Percentiles rank a stretch among this genome's conserved stretches.
Evolutionary conservation across 2,888 invertebrate genomes (phyloP).

Genomic region (Allolobophora icterica): DNA sequence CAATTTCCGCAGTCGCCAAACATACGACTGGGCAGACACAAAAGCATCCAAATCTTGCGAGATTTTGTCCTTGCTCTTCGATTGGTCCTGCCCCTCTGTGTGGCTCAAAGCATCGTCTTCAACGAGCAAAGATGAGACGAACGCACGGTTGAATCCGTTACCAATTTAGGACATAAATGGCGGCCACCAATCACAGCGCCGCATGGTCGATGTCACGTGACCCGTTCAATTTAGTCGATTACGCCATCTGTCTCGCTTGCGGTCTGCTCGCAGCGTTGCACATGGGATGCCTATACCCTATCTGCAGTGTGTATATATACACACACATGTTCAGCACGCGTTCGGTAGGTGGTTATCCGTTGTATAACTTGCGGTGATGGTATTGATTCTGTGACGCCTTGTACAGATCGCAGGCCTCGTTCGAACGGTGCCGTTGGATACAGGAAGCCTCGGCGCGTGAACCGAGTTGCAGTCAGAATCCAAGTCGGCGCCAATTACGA

Average conservation of each 20-base stretch:
- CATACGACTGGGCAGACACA: not conserved
- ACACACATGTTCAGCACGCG: not conserved
- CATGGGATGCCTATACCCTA: not conserved
- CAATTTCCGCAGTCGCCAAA: conserved; percentile 2
- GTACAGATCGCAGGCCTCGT: not conserved
- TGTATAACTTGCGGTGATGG: not conserved
- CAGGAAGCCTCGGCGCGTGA: not conserved
- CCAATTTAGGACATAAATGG: conserved; percentile 17
- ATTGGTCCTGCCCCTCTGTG: not conserved
- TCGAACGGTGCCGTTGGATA: not conserved
- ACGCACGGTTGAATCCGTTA: not conserved
- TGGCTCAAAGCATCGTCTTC: not conserved
- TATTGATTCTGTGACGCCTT: not conserved
- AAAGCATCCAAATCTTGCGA: not conserved
- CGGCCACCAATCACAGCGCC: conserved; percentile 2
- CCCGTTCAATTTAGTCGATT: not conserved
- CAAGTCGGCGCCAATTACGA: not conserved
- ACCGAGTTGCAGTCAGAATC: not conserved
- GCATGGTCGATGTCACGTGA: not conserved
- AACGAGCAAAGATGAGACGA: conserved; percentile 17
- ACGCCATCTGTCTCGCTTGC: not conserved
- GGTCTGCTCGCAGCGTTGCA: not conserved
- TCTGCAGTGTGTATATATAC: not conserved
- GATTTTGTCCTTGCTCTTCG: not conserved
- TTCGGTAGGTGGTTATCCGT: not conserved